Percentiles rank a stretch among this genome's conserved stretches.
Evolutionary conservation across 2,888 invertebrate genomes (phyloP).

Genomic region (Synergus laeviventris): DNA sequence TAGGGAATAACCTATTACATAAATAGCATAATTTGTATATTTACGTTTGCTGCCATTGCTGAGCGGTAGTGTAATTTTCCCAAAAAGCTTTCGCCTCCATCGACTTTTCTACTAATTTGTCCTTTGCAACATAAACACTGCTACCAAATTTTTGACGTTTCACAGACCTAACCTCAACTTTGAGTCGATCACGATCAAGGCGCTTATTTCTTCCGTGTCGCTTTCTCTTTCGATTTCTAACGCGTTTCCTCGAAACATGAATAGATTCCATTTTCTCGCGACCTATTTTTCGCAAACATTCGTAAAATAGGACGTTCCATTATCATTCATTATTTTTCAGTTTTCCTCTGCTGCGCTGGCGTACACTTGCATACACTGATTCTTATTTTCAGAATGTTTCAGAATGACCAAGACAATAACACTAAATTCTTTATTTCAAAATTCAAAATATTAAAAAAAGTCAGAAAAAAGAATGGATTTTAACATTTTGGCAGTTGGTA

Average conservation of each 20-base stretch:
- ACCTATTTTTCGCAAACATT: not conserved
- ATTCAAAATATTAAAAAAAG: too few relatives aligned
- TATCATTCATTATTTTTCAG: not conserved
- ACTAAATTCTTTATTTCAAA: not conserved
- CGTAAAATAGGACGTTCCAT: not conserved
- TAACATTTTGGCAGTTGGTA: not conserved
- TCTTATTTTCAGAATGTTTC: not conserved
- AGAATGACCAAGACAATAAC: not conserved
- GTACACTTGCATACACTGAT: too few relatives aligned
- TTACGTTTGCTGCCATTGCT: conserved; percentile 72
- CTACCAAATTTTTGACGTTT: conserved; percentile 56
- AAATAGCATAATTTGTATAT: conserved; percentile 29
- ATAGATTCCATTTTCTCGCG: conserved; percentile 60
- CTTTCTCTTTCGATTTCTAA: conserved; percentile 60
- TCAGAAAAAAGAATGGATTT: too few relatives aligned
- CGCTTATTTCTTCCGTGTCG: conserved; percentile 60
- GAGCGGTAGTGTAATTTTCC: conserved; percentile 70
- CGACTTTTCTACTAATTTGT: conserved; percentile 48
- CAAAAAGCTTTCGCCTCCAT: conserved; percentile 71
- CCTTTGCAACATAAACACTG: conserved; percentile 46
- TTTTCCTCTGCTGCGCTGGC: not conserved
- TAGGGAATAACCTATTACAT: not conserved
- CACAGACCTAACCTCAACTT: conserved; percentile 66
- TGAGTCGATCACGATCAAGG: conserved; percentile 53
- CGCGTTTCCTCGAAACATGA: conserved; percentile 55